Base-by-base conservation (phyloP, 2,113 vertebrate genomes). In the Propithecus coquereli region DNA sequence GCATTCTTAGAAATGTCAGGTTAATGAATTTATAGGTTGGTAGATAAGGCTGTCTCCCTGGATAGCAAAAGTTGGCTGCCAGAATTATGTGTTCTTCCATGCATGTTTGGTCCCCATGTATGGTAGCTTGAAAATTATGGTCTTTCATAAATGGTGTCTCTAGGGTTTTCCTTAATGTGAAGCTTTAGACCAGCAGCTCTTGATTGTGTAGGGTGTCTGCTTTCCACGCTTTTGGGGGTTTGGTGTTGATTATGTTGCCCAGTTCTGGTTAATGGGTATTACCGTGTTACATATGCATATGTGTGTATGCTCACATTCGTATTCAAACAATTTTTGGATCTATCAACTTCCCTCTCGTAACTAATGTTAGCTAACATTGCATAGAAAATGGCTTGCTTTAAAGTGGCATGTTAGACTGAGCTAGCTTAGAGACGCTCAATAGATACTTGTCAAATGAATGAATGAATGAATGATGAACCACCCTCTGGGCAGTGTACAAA, bases 401-500 rank as follows among this genome's bases (percentile, higher is more conserved):
- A 77, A 63, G n/a, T 73, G 52, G 37, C 11, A 22, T 59, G 68
- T 63, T 23, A 63, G 92, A 73, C 45, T 74, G 77, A 76, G n/a
- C 20, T 87, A 54, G 32, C 66, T 97, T 50, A 70, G 74, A 94
- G 37, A n/a, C 66, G 37, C 68, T 93, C 63, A 32, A 3, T 82
- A 86, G 74, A 92, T 94, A 70, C 76, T 80, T 94, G 54, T 66
- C 63, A 23, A 92, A 34, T 82, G 61, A 92, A 34, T 79, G 61
- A 91, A 22, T 81, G 40, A 81, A 43, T 84, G 88, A 90, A 43
- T 73, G 68, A 91, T 52, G 34, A 83, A 30, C 52, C 4, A 3
- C 63, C 59, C 70, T 59, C 50, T 66, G 74, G 79, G 45, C n/a
- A 65, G 30, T 87, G 63, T 93, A 70, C 20, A 52, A 13, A 74